A percentile compares a stretch with the other conserved stretches of the same genome.
These are phyloP conservation scores for Folsomia candida DNA, from an alignment of 2,888 invertebrate species.

Conservation along the genomic window DNA sequence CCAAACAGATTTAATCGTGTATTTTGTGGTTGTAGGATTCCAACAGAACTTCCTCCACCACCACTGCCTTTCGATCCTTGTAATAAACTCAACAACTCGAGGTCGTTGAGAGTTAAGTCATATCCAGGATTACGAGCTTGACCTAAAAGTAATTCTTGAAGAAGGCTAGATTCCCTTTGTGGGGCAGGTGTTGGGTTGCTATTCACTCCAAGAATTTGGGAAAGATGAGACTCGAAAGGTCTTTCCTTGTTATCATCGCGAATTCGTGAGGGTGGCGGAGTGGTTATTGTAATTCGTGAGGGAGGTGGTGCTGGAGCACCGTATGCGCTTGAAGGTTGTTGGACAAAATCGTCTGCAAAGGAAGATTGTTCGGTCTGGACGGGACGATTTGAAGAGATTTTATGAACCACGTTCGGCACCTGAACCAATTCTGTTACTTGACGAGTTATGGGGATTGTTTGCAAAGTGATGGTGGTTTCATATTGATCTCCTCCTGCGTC, in stretches of 20 bases:
- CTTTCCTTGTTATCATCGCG: background rate
- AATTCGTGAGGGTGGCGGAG: conserved; percentile 2
- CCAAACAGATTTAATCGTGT: background rate
- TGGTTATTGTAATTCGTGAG: background rate
- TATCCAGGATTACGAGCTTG: conserved; percentile 15
- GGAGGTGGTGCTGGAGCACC: conserved; percentile 23
- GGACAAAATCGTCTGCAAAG: conserved; percentile 5
- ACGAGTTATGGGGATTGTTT: conserved; percentile 40
- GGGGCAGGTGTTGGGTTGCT: background rate
- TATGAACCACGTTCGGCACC: conserved; percentile 39
- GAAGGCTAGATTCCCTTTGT: background rate
- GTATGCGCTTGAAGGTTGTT: conserved; percentile 15
- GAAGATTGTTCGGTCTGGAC: background rate
- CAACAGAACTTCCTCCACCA: background rate
- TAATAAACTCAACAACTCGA: conserved; percentile 8
- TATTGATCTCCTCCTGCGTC: conserved; percentile 26
- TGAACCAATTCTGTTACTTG: conserved; percentile 44
- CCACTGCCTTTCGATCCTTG: conserved; percentile 10
- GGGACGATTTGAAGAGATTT: conserved; percentile 29
- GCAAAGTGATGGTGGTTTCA: conserved; percentile 37
- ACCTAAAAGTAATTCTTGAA: conserved; percentile 14
- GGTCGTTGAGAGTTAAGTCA: conserved; percentile 19
- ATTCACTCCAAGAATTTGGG: conserved; percentile 1
- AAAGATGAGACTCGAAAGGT: conserved; percentile 9
- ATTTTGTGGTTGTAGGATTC: conserved; percentile 7